These are phyloP conservation scores for Idaea aversata DNA, from an alignment of 2,888 invertebrate species.

Conservation along the genomic window DNA sequence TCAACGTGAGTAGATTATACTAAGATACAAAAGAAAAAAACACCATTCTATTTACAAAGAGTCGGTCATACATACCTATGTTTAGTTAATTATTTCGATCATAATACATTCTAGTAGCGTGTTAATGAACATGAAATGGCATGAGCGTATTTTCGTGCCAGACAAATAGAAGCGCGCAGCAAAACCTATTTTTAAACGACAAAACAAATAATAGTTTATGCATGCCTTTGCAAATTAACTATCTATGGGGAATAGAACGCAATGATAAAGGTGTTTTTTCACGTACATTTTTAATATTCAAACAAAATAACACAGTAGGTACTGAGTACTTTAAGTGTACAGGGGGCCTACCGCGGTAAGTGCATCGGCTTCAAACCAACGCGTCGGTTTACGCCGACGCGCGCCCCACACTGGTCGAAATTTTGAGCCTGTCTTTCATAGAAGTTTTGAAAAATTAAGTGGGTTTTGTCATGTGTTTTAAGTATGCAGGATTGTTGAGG, in stretches of 20 bases:
- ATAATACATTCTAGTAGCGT: neutral
- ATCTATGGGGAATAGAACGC: neutral
- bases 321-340: too few relatives aligned
- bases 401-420: too few relatives aligned
- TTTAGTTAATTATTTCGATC: too few relatives aligned
- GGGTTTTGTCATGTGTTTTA: too few relatives aligned
- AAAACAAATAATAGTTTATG: slow-evolving; percentile 15
- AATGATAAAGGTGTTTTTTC: neutral
- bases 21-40: neutral
- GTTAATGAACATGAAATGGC: neutral
- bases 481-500: too few relatives aligned
- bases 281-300: neutral
- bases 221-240: neutral
- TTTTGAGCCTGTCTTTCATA: too few relatives aligned
- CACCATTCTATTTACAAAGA: neutral
- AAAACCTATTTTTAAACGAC: slow-evolving; percentile 20
- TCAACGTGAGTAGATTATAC: neutral
- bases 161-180: slow-evolving; percentile 12
- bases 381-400: too few relatives aligned
- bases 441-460: too few relatives aligned
- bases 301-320: neutral
- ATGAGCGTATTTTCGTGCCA: slow-evolving; percentile 7
- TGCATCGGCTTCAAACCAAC: too few relatives aligned
- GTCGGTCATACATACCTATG: neutral
- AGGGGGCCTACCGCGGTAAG: too few relatives aligned